Percentiles rank a stretch among this genome's conserved stretches.
These are phyloP conservation scores for Melitaea cinxia DNA, from an alignment of 1,140 invertebrate species.

Conservation along the genomic window DNA sequence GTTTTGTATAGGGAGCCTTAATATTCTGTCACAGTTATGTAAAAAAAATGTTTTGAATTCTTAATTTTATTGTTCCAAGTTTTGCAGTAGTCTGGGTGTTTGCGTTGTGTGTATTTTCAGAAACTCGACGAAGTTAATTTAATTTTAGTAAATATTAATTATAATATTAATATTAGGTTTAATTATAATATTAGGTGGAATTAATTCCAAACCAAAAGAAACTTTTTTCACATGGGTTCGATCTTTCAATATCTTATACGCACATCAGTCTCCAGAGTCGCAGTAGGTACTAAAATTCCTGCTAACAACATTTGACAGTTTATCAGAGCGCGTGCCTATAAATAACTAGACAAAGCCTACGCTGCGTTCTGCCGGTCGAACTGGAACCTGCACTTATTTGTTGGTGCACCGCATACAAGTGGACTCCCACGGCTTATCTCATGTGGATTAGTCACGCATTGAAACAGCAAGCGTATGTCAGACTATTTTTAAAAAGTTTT, in stretches of 20 bases:
- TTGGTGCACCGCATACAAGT: slow-evolving; percentile 31
- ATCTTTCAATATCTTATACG: background rate
- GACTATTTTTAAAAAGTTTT: slow-evolving; percentile 14
- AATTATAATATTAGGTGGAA: no score
- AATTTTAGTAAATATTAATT: no score
- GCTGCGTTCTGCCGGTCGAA: slow-evolving; percentile 14
- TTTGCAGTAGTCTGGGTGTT: no score
- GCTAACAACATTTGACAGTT: slow-evolving; percentile 26
- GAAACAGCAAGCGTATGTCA: slow-evolving; percentile 23
- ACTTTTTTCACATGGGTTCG: background rate
- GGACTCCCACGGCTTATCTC: slow-evolving; percentile 41
- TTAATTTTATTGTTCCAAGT: no score
- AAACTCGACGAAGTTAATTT: no score
- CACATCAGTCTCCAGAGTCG: background rate
- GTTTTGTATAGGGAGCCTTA: no score
- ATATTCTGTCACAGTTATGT: no score
- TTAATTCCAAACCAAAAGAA: background rate
- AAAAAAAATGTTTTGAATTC: no score
- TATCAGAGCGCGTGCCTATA: slow-evolving; percentile 25
- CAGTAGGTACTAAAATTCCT: slow-evolving; percentile 12
- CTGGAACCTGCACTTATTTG: slow-evolving; percentile 34
- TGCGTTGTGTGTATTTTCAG: no score
- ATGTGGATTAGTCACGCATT: slow-evolving; percentile 42
- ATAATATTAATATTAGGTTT: no score
- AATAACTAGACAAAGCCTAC: slow-evolving; percentile 37